Conservation (phyloP, 2,113 vertebrate genomes). For the Menura novaehollandiae region DNA sequence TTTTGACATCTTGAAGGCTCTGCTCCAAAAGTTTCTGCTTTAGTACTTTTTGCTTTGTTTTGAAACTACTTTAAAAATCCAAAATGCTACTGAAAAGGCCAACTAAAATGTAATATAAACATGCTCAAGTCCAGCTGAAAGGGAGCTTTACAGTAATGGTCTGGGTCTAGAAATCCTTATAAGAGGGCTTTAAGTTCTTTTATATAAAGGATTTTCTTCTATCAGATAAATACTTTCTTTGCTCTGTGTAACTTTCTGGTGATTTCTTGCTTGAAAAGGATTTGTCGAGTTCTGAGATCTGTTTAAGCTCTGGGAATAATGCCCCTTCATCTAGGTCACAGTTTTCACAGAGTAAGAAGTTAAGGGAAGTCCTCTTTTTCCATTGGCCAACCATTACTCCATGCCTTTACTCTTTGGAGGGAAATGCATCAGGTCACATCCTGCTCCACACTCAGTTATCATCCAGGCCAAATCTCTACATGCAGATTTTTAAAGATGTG, state of each 20-base stretch:
- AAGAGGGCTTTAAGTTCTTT: background rate
- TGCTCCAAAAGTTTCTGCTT: background rate
- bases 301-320: background rate
- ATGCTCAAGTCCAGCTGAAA: slow-evolving; percentile 19
- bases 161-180: background rate
- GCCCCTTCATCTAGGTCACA: background rate
- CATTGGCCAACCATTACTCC: background rate
- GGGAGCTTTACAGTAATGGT: slow-evolving; percentile 14
- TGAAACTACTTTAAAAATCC: background rate
- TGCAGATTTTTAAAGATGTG: background rate
- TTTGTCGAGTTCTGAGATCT: background rate
- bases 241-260: slow-evolving; percentile 9
- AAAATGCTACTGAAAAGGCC: background rate
- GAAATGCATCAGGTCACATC: background rate
- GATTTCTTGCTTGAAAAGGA: slow-evolving; percentile 17
- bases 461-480: background rate
- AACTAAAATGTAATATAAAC: background rate
- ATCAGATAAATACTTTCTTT: background rate
- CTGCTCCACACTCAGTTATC: background rate
- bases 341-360: background rate
- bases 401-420: background rate
- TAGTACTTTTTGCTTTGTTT: background rate
- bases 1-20: background rate
- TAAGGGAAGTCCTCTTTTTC: background rate
- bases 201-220: slow-evolving; percentile 21